Base-by-base conservation (phyloP, 2,888 invertebrate species). In the Pyrochroa serraticornis region DNA sequence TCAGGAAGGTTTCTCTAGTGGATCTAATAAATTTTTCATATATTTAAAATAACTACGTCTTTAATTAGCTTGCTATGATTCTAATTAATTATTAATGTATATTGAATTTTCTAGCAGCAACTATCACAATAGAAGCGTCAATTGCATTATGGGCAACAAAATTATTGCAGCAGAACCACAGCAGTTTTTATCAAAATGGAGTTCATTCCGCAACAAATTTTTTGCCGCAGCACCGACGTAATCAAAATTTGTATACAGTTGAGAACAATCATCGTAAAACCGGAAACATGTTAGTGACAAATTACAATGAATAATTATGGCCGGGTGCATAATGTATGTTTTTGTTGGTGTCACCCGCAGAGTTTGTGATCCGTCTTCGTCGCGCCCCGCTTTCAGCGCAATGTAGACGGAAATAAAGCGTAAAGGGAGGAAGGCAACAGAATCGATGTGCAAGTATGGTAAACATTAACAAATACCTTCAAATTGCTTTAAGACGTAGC, bases 231-330 rank as follows among this genome's bases (percentile, higher is more conserved):
- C 42, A 10, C 30, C 31, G 12, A 42, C 45, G 34, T 56, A 60
- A 60, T 60, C 51, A 35, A 42, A 42, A 46, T 46, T 42, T 43
- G 46, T 43, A 55, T 60, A 50, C 36, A 9, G 34, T 39, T 44
- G 58, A 58, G 49, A 64, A 63, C 61, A 63, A 69, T 68, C 64
- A 52, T 61, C 62, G 62, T 69, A 67, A 70, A 69, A 67, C 65
- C 63, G 60, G 60, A 70, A 69, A 65, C 68, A 66, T 70, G 70
- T 66, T 68, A 59, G 64, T 69, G 71, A 70, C 70, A 70, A 70
- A 66, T 67, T 66, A 68, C 64, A 66, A 68, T 68, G 71, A 71
- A 68, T 71, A 71, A 71, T 69, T 70, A 68, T 57, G 62, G 57
- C 60, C 52, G 56, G 62, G 62, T 65, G 63, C 64, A 66, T 62